Percentiles rank a stretch among this genome's conserved stretches.
phyloP scores from a whole-genome alignment of 2,113 vertebrate species.

The Ciconia boyciana region DNA sequence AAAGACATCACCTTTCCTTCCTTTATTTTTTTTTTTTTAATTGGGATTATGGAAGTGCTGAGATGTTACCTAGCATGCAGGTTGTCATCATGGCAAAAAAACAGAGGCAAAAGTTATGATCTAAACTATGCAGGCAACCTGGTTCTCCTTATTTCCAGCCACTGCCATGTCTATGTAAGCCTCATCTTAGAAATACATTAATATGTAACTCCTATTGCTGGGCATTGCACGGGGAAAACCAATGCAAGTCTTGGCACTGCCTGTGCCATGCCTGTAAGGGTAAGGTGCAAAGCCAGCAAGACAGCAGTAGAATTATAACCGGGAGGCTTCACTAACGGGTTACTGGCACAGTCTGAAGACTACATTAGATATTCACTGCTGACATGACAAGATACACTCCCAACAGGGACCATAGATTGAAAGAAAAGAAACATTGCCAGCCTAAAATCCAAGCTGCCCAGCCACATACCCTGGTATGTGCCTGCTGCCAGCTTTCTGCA shows the following conservation, averaged over 20 bases:
- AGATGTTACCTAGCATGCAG: not conserved
- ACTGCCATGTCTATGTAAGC: not conserved
- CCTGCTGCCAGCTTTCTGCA: not conserved
- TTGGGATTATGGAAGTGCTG: not conserved
- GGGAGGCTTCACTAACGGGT: not conserved
- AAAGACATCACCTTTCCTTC: not conserved
- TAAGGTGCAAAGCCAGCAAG: slow-evolving; percentile 17
- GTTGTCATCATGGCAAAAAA: not conserved
- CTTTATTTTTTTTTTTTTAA: not conserved
- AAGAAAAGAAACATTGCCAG: not conserved
- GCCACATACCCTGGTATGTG: not conserved
- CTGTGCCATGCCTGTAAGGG: accelerated
- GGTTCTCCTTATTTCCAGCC: not conserved
- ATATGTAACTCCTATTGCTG: not conserved
- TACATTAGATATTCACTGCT: slow-evolving; percentile 2
- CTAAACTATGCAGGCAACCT: not conserved
- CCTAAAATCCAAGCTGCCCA: not conserved
- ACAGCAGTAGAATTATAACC: not conserved
- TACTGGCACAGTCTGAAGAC: not conserved
- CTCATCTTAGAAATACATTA: not conserved
- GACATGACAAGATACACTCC: not conserved
- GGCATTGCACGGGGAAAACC: not conserved
- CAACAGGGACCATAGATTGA: not conserved
- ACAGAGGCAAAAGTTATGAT: not conserved
- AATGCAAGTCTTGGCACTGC: not conserved